phyloP scores from a whole-genome alignment of 2,113 vertebrate genomes.

The Tychaedon coryphoeus region DNA sequence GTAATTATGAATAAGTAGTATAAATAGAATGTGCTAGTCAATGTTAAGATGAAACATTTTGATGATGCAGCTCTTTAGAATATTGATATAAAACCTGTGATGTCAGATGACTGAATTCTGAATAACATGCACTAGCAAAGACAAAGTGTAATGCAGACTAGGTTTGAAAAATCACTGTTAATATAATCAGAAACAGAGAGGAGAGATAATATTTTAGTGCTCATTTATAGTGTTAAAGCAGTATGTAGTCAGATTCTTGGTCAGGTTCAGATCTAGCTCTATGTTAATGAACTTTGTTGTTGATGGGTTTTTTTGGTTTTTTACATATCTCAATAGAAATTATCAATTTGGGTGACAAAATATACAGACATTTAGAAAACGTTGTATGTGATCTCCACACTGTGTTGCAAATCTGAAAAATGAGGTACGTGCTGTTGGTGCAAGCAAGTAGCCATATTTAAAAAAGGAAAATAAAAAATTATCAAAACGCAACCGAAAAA shows the following conservation, averaged over 20 bases:
- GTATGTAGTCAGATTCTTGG: neutral
- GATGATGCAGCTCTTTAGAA: neutral
- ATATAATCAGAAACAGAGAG: neutral
- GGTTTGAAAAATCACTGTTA: neutral
- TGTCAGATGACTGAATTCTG: neutral
- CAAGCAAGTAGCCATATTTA: neutral
- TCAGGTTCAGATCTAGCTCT: neutral
- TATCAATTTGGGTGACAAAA: neutral
- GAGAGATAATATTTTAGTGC: neutral
- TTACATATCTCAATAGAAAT: neutral
- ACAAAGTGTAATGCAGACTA: neutral
- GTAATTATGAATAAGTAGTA: neutral
- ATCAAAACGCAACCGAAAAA: neutral
- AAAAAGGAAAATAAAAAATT: neutral
- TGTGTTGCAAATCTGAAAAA: neutral
- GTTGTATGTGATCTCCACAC: neutral
- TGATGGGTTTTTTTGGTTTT: neutral
- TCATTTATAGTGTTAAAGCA: neutral
- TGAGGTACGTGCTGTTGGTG: neutral
- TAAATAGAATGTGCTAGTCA: neutral
- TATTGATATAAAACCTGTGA: neutral
- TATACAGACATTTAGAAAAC: neutral
- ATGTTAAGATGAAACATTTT: neutral
- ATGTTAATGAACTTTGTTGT: neutral
- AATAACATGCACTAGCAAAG: accelerated